phyloP scores from a whole-genome alignment of 1,140 invertebrate genomes.

The Eriosoma lanigerum region DNA sequence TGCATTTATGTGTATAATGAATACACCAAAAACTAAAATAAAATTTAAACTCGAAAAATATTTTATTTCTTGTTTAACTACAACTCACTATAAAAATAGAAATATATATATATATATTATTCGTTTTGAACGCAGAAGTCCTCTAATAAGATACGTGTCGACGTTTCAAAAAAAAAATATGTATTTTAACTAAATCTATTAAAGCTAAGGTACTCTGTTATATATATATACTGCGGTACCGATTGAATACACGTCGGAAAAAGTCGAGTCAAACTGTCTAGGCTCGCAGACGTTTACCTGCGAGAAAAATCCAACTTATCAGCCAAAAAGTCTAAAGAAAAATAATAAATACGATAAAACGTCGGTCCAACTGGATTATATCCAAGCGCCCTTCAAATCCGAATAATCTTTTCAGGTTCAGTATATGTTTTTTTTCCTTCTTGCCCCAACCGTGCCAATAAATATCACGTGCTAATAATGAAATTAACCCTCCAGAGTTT shows the following conservation, averaged over 20 bases:
- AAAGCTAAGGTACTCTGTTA: too few species aligned
- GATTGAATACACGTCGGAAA: not conserved
- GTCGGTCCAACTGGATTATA: constrained; percentile 42
- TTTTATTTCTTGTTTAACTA: too few species aligned
- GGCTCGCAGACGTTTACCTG: not conserved
- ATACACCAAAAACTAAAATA: too few species aligned
- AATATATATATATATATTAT: too few species aligned
- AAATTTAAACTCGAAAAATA: too few species aligned
- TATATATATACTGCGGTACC: not conserved
- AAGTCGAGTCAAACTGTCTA: constrained; percentile 6
- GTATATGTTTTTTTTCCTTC: not conserved
- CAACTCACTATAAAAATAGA: too few species aligned
- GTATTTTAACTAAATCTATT: too few species aligned
- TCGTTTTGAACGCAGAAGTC: too few species aligned
- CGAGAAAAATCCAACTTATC: not conserved
- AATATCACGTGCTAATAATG: constrained; percentile 4
- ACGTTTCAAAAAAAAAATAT: too few species aligned
- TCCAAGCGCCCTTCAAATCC: constrained; percentile 44
- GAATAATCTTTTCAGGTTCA: constrained; percentile 25
- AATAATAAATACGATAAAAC: constrained; percentile 33
- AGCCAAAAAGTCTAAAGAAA: constrained; percentile 12
- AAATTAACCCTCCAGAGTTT: not conserved
- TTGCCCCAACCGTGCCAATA: not conserved
- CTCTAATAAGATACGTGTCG: too few species aligned
- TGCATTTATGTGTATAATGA: too few species aligned